Percentiles rank a stretch among this genome's conserved stretches.
These are phyloP conservation scores for Apostichopus leukothele DNA, from an alignment of 53 echinoderm and acorn worm species.

Conservation along the genomic window DNA sequence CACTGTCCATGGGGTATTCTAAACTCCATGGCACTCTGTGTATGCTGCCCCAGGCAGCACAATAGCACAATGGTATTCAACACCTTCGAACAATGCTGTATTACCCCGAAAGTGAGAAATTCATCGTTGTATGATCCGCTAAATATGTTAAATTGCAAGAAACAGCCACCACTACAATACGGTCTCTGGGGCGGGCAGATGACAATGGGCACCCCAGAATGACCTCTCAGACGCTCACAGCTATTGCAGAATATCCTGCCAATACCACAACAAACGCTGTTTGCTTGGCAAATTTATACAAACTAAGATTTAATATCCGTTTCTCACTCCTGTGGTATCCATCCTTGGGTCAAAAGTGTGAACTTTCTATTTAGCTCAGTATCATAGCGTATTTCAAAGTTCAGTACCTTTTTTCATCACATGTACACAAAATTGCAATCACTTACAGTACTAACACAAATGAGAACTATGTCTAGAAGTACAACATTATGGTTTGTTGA, in stretches of 20 bases:
- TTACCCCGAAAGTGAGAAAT: slow-evolving; percentile 9
- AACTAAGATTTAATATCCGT: too few species aligned
- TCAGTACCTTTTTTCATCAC: too few species aligned
- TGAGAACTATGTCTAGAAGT: too few species aligned
- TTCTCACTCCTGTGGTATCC: too few species aligned
- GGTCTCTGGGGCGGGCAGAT: neutral
- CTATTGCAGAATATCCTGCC: neutral
- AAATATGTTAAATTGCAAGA: neutral
- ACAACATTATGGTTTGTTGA: too few species aligned
- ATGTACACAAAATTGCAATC: too few species aligned
- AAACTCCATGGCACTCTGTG: neutral
- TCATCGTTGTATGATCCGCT: neutral
- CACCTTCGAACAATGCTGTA: slow-evolving; percentile 24
- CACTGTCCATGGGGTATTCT: neutral
- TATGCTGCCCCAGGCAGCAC: neutral
- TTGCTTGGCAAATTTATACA: too few species aligned
- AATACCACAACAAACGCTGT: too few species aligned
- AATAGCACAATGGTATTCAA: slow-evolving; percentile 18
- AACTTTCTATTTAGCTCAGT: too few species aligned
- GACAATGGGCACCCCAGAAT: neutral
- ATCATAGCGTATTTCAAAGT: too few species aligned
- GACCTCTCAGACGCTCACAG: neutral
- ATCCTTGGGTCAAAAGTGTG: too few species aligned
- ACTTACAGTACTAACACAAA: too few species aligned
- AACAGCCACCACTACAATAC: neutral